These are phyloP conservation scores for Neoniphon sammara DNA, from an alignment of 2,797 vertebrate genomes.

Conservation along the genomic window DNA sequence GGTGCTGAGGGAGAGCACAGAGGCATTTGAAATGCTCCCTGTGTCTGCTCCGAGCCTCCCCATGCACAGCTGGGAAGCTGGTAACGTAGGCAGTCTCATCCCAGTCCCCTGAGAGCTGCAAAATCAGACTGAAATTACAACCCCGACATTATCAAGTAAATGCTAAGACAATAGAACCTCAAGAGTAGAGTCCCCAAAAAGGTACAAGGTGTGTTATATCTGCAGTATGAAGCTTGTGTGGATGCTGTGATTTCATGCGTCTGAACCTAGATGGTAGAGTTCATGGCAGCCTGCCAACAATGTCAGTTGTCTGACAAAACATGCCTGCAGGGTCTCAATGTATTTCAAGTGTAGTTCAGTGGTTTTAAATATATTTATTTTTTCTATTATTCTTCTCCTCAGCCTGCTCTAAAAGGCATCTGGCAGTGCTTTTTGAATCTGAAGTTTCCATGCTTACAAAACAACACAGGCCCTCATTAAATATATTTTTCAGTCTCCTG, in stretches of 20 bases:
- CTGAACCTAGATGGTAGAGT: constrained; percentile 35
- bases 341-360: constrained; percentile 36
- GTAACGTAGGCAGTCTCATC: constrained; percentile 50
- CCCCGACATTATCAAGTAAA: constrained; percentile 32
- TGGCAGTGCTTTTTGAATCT: constrained; percentile 32
- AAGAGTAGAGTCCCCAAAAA: constrained; percentile 17
- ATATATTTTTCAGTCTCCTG: constrained; percentile 51
- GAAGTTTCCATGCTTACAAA: constrained; percentile 28
- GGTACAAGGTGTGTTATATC: constrained; percentile 19
- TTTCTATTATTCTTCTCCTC: constrained; percentile 12
- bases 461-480: constrained; percentile 56
- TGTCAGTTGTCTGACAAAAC: constrained; percentile 21
- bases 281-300: constrained; percentile 29
- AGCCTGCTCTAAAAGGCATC: constrained; percentile 24
- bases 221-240: constrained; percentile 30
- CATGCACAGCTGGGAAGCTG: constrained; percentile 21
- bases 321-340: constrained; percentile 20
- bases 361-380: constrained; percentile 22
- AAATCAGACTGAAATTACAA: constrained; percentile 59
- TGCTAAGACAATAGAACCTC: constrained; percentile 21
- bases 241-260: constrained; percentile 35
- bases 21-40: constrained; percentile 58
- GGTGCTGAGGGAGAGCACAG: constrained; percentile 46
- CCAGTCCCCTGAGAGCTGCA: constrained; percentile 37
- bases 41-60: constrained; percentile 30